These are phyloP conservation scores for Drosophila leonis DNA, from an alignment of 2,888 invertebrate species.

Conservation along the genomic window DNA sequence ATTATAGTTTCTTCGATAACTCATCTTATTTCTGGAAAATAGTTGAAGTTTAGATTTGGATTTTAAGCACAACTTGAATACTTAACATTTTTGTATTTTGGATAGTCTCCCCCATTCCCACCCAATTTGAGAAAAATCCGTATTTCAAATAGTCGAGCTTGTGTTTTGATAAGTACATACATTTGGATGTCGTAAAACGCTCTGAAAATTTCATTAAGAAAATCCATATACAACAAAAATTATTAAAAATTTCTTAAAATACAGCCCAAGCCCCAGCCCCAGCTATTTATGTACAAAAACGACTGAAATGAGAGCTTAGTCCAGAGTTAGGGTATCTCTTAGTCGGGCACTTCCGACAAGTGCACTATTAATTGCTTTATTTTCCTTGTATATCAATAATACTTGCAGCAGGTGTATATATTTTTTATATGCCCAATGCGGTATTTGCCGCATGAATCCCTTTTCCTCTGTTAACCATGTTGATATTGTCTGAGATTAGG, in stretches of 20 bases:
- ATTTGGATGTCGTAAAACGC: too few relatives aligned
- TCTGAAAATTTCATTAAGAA: not conserved
- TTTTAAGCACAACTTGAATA: too few relatives aligned
- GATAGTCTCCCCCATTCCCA: too few relatives aligned
- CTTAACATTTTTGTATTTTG: too few relatives aligned
- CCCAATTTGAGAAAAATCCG: not conserved
- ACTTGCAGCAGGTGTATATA: constrained; percentile 36
- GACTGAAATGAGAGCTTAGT: not conserved
- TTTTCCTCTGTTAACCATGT: constrained; percentile 36
- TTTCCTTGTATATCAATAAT: constrained; percentile 30
- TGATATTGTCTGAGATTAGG: constrained; percentile 69
- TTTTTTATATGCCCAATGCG: constrained; percentile 26
- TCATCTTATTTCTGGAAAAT: too few relatives aligned
- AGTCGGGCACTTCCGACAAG: not conserved
- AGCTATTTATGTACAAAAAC: too few relatives aligned
- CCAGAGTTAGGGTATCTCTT: not conserved
- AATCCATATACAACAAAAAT: not conserved
- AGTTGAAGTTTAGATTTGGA: too few relatives aligned
- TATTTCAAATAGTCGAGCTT: too few relatives aligned
- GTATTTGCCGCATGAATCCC: constrained; percentile 36
- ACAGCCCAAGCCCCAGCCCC: too few relatives aligned
- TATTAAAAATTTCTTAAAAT: too few relatives aligned
- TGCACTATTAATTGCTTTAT: not conserved
- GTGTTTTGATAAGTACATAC: too few relatives aligned
- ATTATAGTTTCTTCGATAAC: too few relatives aligned